These are phyloP conservation scores for Scrobipalpa atriplicella DNA, from an alignment of 2,888 invertebrate species.

Conservation along the genomic window DNA sequence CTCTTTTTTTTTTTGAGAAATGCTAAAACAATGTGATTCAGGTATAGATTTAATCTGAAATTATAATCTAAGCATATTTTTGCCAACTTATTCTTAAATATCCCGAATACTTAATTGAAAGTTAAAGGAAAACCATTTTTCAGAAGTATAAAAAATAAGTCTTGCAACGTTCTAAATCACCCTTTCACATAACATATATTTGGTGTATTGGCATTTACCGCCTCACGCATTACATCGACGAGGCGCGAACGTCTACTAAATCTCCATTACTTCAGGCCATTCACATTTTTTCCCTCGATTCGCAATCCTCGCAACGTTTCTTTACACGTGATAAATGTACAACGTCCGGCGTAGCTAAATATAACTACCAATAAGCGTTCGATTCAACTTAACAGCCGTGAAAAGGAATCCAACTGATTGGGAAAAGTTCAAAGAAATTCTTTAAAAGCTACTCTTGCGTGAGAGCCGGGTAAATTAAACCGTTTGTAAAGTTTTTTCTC, in stretches of 20 bases:
- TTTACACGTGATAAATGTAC: conserved; percentile 33
- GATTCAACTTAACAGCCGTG: conserved; percentile 27
- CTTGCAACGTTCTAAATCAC: not conserved
- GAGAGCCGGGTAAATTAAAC: conserved; percentile 13
- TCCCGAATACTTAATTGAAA: too few species aligned
- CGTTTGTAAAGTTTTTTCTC: conserved; percentile 25
- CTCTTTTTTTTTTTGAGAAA: too few species aligned
- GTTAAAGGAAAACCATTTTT: too few species aligned
- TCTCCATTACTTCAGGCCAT: conserved; percentile 27
- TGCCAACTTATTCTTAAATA: too few species aligned
- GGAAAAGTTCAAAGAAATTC: conserved; percentile 22
- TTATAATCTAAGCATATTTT: too few species aligned
- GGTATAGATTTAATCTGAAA: too few species aligned
- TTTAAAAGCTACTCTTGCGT: conserved; percentile 9
- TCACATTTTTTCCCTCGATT: conserved; percentile 27
- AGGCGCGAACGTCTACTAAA: conserved; percentile 24
- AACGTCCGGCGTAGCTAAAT: conserved; percentile 27
- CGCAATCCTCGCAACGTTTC: conserved; percentile 29
- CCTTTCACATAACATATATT: not conserved
- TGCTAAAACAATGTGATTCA: too few species aligned
- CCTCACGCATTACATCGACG: conserved; percentile 14
- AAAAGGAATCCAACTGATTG: conserved; percentile 29
- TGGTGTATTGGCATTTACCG: not conserved
- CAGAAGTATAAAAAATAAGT: not conserved
- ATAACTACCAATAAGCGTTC: conserved; percentile 28